Conservation (phyloP, 2,113 vertebrate species). For the Caranx melampygus region DNA sequence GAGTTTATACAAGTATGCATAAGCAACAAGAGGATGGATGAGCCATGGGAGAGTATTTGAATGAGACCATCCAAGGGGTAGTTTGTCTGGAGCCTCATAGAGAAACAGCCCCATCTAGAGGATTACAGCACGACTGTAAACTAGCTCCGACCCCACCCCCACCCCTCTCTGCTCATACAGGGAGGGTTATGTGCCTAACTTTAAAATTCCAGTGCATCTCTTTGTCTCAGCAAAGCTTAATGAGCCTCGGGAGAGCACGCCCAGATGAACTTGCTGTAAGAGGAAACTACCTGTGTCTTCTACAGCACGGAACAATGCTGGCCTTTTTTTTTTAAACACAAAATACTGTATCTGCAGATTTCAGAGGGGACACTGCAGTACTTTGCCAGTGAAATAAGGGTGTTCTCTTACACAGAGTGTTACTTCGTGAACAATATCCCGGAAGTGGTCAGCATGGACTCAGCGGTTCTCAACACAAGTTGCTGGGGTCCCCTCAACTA, state of each 20-base stretch:
- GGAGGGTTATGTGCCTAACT: conserved; percentile 36
- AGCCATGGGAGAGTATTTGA: conserved; percentile 21
- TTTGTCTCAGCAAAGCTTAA: conserved; percentile 72
- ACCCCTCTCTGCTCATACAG: background rate
- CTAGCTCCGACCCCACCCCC: background rate
- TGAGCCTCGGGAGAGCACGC: conserved; percentile 60
- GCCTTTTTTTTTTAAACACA: conserved; percentile 14
- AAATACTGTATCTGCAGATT: conserved; percentile 73
- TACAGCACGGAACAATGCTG: conserved; percentile 60
- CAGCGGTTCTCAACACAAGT: conserved; percentile 51
- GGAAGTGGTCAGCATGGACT: conserved; percentile 72
- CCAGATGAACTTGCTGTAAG: conserved; percentile 68
- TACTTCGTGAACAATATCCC: conserved; percentile 58
- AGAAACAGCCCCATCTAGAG: conserved; percentile 79
- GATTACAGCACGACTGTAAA: conserved; percentile 10
- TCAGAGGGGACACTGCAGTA: conserved; percentile 53
- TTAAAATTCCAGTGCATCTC: conserved; percentile 66
- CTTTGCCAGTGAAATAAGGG: conserved; percentile 64
- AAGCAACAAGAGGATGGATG: conserved; percentile 53
- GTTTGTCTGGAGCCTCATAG: conserved; percentile 21
- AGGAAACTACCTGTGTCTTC: conserved; percentile 69
- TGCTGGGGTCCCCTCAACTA: conserved; percentile 30
- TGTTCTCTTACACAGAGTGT: conserved; percentile 67
- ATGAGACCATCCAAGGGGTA: conserved; percentile 8
- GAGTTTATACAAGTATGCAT: conserved; percentile 37